These are phyloP conservation scores for Dicrurus megarhynchus DNA, from an alignment of 2,113 vertebrate species.

Conservation along the genomic window DNA sequence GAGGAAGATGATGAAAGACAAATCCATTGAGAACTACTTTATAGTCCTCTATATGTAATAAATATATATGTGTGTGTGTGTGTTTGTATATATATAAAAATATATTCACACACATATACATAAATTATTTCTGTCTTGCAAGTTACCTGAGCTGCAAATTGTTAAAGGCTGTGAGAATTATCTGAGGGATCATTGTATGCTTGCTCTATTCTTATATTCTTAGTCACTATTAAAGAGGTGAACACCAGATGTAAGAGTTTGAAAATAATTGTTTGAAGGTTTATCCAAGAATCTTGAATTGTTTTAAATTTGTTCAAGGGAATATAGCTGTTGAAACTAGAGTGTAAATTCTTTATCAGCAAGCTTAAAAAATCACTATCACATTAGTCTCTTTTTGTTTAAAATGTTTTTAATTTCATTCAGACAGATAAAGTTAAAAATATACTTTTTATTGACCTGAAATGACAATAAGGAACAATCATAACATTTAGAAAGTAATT, in stretches of 20 bases:
- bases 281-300: not conserved
- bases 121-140: not conserved
- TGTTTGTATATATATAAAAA: not conserved
- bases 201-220: not conserved
- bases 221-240: not conserved
- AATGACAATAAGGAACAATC: not conserved
- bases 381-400: not conserved
- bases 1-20: not conserved
- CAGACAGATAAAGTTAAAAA: not conserved
- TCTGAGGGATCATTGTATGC: not conserved
- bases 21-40: not conserved
- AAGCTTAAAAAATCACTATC: not conserved
- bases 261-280: not conserved
- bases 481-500: not conserved
- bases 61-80: not conserved
- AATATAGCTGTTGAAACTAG: not conserved
- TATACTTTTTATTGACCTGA: not conserved
- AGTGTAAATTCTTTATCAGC: not conserved
- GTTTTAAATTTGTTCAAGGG: not conserved
- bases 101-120: not conserved
- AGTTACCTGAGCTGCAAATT: not conserved
- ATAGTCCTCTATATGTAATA: not conserved
- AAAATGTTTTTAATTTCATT: not conserved
- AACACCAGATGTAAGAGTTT: not conserved
- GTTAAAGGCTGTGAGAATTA: not conserved